These are phyloP conservation scores for Arremon brunneinucha DNA, from an alignment of 2,797 vertebrate species.

Conservation along the genomic window DNA sequence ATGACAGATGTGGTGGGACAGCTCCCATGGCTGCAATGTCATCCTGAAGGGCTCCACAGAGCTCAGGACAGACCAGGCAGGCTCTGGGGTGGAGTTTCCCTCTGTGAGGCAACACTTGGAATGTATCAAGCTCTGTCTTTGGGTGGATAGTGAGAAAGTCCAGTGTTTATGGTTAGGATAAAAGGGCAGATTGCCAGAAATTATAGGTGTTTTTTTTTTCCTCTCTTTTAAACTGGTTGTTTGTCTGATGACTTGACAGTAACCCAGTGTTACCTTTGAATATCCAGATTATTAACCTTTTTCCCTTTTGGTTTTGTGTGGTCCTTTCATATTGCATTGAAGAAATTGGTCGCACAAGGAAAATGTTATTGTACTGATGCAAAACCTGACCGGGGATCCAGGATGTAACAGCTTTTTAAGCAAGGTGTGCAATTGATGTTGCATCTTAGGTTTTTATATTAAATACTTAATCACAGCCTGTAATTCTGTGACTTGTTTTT, in stretches of 20 bases:
- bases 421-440: neutral
- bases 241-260: neutral
- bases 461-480: neutral
- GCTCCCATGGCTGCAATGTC: neutral
- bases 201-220: neutral
- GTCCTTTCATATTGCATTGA: neutral
- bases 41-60: neutral
- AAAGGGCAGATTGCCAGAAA: neutral
- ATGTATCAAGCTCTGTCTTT: neutral
- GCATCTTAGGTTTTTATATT: neutral
- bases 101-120: neutral
- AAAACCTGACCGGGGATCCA: neutral
- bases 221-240: neutral
- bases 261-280: neutral
- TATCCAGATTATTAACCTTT: neutral
- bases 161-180: neutral
- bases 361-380: neutral
- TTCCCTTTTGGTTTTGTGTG: neutral
- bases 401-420: neutral
- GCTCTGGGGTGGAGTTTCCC: neutral
- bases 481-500: neutral
- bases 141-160: neutral
- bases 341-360: neutral
- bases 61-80: neutral
- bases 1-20: neutral